A percentile compares a stretch with the other conserved stretches of the same genome.
phyloP scores from a whole-genome alignment of 2,113 vertebrate genomes.

The Lepisosteus oculatus region DNA sequence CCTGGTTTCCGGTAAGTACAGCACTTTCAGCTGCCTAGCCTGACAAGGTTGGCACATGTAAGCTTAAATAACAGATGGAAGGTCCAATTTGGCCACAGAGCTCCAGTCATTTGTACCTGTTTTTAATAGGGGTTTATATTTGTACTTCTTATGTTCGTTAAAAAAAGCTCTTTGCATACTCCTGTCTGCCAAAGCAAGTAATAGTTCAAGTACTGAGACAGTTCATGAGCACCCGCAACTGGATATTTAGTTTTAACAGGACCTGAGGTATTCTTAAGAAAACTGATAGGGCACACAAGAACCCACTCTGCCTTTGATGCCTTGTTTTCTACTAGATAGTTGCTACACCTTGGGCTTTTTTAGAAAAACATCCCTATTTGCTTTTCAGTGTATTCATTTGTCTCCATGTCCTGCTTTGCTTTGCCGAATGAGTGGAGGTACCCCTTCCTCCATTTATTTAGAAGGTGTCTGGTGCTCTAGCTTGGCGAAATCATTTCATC shows the following conservation, averaged over 20 bases:
- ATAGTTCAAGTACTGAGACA: conserved; percentile 31
- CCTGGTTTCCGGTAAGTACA: conserved; percentile 71
- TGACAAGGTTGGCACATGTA: conserved; percentile 42
- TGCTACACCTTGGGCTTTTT: no score
- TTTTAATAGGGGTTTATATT: conserved; percentile 50
- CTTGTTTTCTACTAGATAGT: no score
- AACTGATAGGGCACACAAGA: no score
- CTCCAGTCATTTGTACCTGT: conserved; percentile 61
- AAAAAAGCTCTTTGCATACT: conserved; percentile 23
- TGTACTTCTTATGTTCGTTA: conserved; percentile 24
- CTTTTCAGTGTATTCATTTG: no score
- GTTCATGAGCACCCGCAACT: conserved; percentile 40
- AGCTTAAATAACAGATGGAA: conserved; percentile 57
- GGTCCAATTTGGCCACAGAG: conserved; percentile 40
- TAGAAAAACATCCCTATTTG: no score
- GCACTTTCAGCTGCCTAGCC: conserved; percentile 58
- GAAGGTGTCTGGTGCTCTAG: no score
- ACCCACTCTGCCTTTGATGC: no score
- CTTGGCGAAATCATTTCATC: no score
- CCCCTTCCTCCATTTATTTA: no score
- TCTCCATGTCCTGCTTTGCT: no score
- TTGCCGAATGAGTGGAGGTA: no score
- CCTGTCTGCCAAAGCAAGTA: conserved; percentile 53
- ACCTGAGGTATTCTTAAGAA: no score
- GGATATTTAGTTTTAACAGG: conserved; percentile 32